phyloP scores from a whole-genome alignment of 1,140 invertebrate species.

The Drosophila yakuba region DNA sequence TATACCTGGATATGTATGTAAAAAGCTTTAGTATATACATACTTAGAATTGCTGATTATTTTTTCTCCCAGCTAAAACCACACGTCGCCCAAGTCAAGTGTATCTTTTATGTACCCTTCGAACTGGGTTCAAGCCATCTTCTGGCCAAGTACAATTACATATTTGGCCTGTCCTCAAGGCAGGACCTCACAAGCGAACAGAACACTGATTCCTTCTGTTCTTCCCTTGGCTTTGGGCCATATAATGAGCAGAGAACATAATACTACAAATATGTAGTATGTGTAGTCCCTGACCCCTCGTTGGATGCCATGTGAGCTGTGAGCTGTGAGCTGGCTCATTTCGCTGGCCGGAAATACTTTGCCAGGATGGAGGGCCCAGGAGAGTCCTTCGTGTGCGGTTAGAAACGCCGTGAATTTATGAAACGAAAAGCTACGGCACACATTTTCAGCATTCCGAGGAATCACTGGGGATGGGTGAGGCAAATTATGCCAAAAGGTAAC shows the following conservation, averaged over 20 bases:
- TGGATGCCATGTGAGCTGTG: slow-evolving; percentile 17
- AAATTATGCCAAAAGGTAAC: slow-evolving; percentile 44
- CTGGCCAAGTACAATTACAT: slow-evolving; percentile 46
- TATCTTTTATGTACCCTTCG: slow-evolving; percentile 10
- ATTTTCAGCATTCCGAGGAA: slow-evolving; percentile 40
- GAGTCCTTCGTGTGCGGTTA: slow-evolving; percentile 35
- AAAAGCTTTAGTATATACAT: not conserved
- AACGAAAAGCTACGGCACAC: slow-evolving; percentile 37
- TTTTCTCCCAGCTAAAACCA: not conserved
- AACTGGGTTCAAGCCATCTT: slow-evolving; percentile 19
- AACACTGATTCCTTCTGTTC: slow-evolving; percentile 15
- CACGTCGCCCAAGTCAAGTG: not conserved
- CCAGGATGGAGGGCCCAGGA: slow-evolving; percentile 15
- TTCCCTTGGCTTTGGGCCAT: slow-evolving; percentile 27
- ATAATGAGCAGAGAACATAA: slow-evolving; percentile 42
- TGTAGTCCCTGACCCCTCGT: not conserved
- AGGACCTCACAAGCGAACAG: slow-evolving; percentile 10
- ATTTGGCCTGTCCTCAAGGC: slow-evolving; percentile 30
- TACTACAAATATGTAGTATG: not conserved
- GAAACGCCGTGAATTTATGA: slow-evolving; percentile 35
- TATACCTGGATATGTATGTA: too few species aligned
- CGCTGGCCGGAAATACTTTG: slow-evolving; percentile 37
- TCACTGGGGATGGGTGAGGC: slow-evolving; percentile 25
- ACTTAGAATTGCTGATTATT: not conserved
- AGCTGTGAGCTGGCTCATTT: slow-evolving; percentile 23